phyloP scores from a whole-genome alignment of 2,113 vertebrate species.

The Leptosomus discolor region DNA sequence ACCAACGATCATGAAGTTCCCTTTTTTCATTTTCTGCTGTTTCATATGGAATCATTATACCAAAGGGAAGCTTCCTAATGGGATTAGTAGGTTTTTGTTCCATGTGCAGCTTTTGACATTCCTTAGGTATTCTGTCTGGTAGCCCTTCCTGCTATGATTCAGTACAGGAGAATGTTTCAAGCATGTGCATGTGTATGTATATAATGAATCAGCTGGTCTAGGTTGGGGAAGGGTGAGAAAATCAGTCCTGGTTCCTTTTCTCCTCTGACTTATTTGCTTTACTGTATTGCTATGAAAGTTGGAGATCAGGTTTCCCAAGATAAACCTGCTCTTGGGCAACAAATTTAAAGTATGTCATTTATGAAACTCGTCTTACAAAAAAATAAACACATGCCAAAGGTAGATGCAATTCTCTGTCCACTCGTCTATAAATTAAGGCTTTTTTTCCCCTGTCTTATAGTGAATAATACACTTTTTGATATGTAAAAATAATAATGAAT shows the following conservation, averaged over 20 bases:
- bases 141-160: conserved; percentile 67
- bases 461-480: background rate
- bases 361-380: conserved; percentile 28
- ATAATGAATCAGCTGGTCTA: conserved; percentile 69
- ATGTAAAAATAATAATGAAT: background rate
- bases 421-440: background rate
- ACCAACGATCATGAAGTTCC: no score
- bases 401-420: background rate
- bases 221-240: conserved; percentile 63
- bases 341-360: conserved; percentile 41
- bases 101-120: conserved; percentile 59
- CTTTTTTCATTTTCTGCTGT: background rate
- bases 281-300: conserved; percentile 43
- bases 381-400: background rate
- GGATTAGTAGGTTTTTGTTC: conserved; percentile 72
- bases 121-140: conserved; percentile 60
- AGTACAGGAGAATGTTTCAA: conserved; percentile 69
- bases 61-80: conserved; percentile 66
- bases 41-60: conserved; percentile 5
- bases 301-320: conserved; percentile 77
- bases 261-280: conserved; percentile 14
- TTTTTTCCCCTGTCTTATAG: background rate
- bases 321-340: conserved; percentile 69
- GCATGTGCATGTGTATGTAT: conserved; percentile 47
- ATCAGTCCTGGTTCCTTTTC: conserved; percentile 5